Percentiles rank a stretch among this genome's conserved stretches.
These are phyloP conservation scores for Drosophila subquinaria DNA, from an alignment of 2,888 invertebrate genomes.

Conservation along the genomic window DNA sequence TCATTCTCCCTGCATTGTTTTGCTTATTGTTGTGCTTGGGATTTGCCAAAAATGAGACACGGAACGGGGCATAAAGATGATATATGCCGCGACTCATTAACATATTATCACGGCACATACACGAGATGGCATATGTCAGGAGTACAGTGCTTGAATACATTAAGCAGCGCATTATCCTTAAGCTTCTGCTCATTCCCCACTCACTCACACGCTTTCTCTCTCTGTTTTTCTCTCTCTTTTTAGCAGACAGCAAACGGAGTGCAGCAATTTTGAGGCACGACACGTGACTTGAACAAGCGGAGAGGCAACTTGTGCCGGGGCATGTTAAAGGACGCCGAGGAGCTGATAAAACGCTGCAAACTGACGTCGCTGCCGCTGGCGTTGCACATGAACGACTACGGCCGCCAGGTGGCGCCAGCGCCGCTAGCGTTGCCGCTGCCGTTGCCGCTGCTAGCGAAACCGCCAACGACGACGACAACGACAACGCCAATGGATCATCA, in stretches of 20 bases:
- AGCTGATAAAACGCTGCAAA: conserved; percentile 81
- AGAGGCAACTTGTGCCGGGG: conserved; percentile 51
- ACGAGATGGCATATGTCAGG: conserved; percentile 78
- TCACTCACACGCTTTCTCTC: conserved; percentile 3
- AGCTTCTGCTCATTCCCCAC: conserved; percentile 38
- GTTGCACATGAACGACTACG: conserved; percentile 75
- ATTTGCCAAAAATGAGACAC: conserved; percentile 48
- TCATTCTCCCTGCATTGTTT: conserved; percentile 38
- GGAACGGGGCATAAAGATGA: conserved; percentile 68
- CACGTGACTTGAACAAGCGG: conserved; percentile 40
- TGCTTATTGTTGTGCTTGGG: conserved; percentile 40
- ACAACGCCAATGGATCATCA: conserved; percentile 24
- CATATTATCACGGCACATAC: conserved; percentile 82
- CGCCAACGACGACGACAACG: conserved; percentile 24
- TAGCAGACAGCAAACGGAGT: conserved; percentile 43
- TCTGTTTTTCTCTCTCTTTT: background rate
- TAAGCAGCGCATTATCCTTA: conserved; percentile 61
- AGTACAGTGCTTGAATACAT: conserved; percentile 68
- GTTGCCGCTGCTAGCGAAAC: conserved; percentile 61
- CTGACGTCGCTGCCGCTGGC: conserved; percentile 68
- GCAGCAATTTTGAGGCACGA: conserved; percentile 54
- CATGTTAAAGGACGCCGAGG: conserved; percentile 85
- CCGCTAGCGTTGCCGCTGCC: conserved; percentile 58
- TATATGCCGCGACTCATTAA: conserved; percentile 84
- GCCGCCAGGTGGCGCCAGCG: conserved; percentile 67